Percentiles rank a stretch among this genome's conserved stretches.
Conservation (phyloP, 2,888 invertebrate genomes). For the Drosophila nigricruria region DNA sequence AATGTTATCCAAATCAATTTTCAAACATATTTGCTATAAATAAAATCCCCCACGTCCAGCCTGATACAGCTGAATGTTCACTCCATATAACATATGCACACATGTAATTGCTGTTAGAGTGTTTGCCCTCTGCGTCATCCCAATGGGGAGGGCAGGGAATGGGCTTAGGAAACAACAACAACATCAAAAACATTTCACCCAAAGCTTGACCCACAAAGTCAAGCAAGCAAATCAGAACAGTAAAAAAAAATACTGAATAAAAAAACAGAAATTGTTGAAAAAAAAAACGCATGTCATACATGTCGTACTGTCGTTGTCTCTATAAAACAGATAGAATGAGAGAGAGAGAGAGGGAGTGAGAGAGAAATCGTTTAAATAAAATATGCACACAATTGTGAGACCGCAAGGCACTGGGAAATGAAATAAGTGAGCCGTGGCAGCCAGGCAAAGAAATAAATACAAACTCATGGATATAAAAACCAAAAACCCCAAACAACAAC, state of each 20-base stretch:
- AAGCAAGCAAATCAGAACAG: constrained; percentile 68
- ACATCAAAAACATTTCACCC: constrained; percentile 45
- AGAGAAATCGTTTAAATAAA: constrained; percentile 60
- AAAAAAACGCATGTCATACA: constrained; percentile 63
- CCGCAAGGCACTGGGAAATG: constrained; percentile 66
- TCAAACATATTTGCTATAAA: constrained; percentile 8
- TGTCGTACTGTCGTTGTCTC: constrained; percentile 34
- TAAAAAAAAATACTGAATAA: not conserved
- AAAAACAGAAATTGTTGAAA: not conserved
- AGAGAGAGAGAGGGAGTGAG: not conserved
- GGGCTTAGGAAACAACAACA: constrained; percentile 22
- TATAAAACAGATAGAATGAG: not conserved
- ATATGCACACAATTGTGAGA: constrained; percentile 70
- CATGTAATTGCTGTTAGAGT: constrained; percentile 47
- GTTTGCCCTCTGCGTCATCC: constrained; percentile 29
- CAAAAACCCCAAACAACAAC: constrained; percentile 26
- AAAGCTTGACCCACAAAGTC: constrained; percentile 72
- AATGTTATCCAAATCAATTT: constrained; percentile 7
- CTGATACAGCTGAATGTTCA: not conserved
- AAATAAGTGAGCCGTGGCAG: constrained; percentile 72
- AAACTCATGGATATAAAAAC: constrained; percentile 33
- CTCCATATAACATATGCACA: constrained; percentile 31
- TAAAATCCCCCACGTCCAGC: not conserved
- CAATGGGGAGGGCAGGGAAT: not conserved
- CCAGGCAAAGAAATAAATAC: constrained; percentile 31